Conservation (phyloP, 2,113 vertebrate species). For the Labeo rohita region DNA sequence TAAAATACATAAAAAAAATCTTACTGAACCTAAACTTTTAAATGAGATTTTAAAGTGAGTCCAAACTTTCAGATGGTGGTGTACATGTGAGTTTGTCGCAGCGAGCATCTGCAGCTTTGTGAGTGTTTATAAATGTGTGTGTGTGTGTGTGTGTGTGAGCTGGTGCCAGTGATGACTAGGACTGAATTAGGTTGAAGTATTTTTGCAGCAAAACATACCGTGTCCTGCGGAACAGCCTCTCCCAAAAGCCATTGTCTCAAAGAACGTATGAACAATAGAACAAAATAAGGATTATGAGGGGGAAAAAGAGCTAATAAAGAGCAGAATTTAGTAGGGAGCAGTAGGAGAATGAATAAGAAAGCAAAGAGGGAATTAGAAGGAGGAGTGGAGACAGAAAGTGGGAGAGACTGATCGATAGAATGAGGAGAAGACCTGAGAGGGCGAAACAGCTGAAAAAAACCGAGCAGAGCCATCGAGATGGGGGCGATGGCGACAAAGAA, state of each 20-base stretch:
- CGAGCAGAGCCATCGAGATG: not conserved
- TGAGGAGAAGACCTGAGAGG: not conserved
- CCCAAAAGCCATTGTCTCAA: not conserved
- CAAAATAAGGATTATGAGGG: not conserved
- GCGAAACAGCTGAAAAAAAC: not conserved
- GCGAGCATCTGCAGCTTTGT: not conserved
- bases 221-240: not conserved
- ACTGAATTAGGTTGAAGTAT: conserved; percentile 18
- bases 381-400: not conserved
- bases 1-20: not conserved
- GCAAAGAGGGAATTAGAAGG: not conserved
- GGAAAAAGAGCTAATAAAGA: not conserved
- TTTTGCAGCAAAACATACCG: not conserved
- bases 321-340: not conserved
- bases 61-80: not conserved
- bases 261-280: not conserved
- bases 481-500: not conserved
- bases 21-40: not conserved
- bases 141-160: not conserved
- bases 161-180: not conserved
- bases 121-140: not conserved
- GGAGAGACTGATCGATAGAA: not conserved
- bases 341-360: not conserved
- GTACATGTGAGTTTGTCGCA: conserved; percentile 5
- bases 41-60: not conserved